A percentile compares a stretch with the other conserved stretches of the same genome.
phyloP scores from a whole-genome alignment of 2,797 vertebrate species.

The Holocentrus rufus region DNA sequence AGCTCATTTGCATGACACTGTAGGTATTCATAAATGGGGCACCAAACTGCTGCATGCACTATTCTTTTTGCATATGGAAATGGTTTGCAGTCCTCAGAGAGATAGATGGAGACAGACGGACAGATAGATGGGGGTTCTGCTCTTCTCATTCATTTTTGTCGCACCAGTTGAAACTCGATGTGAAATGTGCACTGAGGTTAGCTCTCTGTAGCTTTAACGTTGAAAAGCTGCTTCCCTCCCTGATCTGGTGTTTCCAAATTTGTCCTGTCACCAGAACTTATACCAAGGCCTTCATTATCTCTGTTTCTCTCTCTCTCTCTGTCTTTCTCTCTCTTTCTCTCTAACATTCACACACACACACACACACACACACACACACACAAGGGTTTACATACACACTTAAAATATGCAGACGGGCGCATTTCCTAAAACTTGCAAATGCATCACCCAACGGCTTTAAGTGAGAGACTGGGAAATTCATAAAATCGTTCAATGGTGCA shows the following conservation, averaged over 20 bases:
- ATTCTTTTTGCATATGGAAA: conserved; percentile 21
- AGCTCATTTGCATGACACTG: conserved; percentile 44
- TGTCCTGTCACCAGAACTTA: conserved; percentile 75
- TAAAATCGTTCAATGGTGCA: background rate
- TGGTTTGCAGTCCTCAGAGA: conserved; percentile 37
- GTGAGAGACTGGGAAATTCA: background rate
- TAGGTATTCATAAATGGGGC: conserved; percentile 40
- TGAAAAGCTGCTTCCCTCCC: conserved; percentile 60
- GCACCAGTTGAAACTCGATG: conserved; percentile 43
- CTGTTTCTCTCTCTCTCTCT: conserved; percentile 28
- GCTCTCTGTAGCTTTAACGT: conserved; percentile 64
- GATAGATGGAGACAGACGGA: conserved; percentile 33
- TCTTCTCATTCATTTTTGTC: conserved; percentile 54
- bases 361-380: conserved; percentile 21
- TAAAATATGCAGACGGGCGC: conserved; percentile 58
- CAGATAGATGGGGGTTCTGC: conserved; percentile 44
- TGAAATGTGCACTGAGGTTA: conserved; percentile 52
- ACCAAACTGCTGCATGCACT: conserved; percentile 35
- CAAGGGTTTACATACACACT: conserved; percentile 35
- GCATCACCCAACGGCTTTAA: conserved; percentile 31
- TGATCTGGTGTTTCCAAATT: conserved; percentile 76
- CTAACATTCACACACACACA: conserved; percentile 13
- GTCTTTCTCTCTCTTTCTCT: conserved; percentile 27
- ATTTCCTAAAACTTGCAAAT: conserved; percentile 56
- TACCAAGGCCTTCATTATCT: conserved; percentile 78